Evolutionary conservation across 2,888 invertebrate species (phyloP).

Genomic region (Hyposoter dolosus): DNA sequence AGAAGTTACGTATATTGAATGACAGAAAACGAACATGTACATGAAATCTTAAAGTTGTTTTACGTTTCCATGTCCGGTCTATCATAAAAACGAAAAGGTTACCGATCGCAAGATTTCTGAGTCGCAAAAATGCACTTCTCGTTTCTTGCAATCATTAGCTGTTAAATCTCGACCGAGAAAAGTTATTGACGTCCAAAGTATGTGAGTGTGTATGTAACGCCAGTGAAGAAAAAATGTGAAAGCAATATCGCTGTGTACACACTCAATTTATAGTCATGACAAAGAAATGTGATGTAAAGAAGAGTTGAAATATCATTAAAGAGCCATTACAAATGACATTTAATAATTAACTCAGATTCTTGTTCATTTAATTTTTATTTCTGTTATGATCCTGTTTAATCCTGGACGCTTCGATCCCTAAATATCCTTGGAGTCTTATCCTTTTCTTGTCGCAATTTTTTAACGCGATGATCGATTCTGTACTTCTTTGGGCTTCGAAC

Average conservation of each 20-base stretch:
- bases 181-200: constrained; percentile 33
- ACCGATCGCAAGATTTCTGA: background rate
- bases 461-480: background rate
- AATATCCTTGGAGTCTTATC: background rate
- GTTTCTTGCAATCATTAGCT: constrained; percentile 2
- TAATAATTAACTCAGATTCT: background rate
- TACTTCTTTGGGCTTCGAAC: background rate
- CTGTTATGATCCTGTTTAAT: background rate
- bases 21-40: background rate
- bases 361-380: background rate
- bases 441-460: background rate
- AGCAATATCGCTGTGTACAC: background rate
- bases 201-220: constrained; percentile 16
- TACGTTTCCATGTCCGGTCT: constrained; percentile 9
- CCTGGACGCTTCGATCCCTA: background rate
- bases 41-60: background rate
- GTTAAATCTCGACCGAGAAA: constrained; percentile 28
- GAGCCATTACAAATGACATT: constrained; percentile 17
- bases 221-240: background rate
- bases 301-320: constrained; percentile 30
- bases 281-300: constrained; percentile 48
- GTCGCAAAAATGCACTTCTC: background rate
- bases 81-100: background rate
- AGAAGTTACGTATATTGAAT: background rate
- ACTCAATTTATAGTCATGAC: constrained; percentile 39